These are phyloP conservation scores for Amiota communis DNA, from an alignment of 2,888 invertebrate genomes.

Conservation along the genomic window DNA sequence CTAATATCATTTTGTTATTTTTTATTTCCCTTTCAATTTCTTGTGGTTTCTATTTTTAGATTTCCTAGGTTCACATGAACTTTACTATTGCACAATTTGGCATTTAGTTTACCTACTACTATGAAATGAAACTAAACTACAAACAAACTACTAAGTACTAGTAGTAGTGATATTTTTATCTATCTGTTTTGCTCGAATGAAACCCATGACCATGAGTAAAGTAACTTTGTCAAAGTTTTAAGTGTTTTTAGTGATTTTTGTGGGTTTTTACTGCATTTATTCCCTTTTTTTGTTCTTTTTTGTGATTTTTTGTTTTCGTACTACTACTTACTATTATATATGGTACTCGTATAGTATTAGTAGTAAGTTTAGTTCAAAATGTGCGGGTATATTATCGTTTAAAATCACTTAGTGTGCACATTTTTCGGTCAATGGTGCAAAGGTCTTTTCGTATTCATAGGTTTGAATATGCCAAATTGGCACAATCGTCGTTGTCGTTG, in stretches of 20 bases:
- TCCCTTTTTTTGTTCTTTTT: background rate
- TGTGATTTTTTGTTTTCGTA: background rate
- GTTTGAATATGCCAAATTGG: background rate
- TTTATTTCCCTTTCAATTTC: background rate
- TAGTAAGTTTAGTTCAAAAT: constrained; percentile 1
- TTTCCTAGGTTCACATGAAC: constrained; percentile 3
- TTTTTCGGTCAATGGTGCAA: background rate
- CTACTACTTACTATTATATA: too few relatives aligned
- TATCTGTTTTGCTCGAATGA: constrained; percentile 3
- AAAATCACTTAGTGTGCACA: constrained; percentile 8
- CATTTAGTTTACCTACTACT: background rate
- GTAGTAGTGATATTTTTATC: constrained; percentile 21
- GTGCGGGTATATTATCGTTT: constrained; percentile 17
- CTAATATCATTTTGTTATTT: background rate
- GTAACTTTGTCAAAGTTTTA: constrained; percentile 21
- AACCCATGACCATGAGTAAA: background rate
- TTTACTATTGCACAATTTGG: constrained; percentile 20
- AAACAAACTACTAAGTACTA: too few relatives aligned
- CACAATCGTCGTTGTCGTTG: background rate
- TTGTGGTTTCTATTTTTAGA: background rate
- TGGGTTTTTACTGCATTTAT: constrained; percentile 7
- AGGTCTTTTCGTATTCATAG: too few relatives aligned
- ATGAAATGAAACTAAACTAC: too few relatives aligned
- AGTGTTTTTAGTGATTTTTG: constrained; percentile 26
- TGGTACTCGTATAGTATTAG: background rate